Evolutionary conservation across 2,888 invertebrate species (phyloP).

Genomic region (Mythimna loreyi): DNA sequence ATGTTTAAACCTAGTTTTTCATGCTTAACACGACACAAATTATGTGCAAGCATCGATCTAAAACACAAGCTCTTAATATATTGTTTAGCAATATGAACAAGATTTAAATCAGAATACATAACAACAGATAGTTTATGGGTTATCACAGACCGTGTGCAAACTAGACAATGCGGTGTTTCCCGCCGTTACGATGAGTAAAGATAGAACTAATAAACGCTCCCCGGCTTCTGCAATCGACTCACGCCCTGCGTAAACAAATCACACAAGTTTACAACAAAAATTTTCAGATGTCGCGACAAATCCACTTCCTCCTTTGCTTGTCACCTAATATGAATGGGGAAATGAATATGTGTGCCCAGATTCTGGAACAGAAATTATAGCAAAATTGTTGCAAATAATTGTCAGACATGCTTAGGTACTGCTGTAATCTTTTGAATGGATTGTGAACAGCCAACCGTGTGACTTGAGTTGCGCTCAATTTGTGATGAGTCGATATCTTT

Average conservation of each 20-base stretch:
- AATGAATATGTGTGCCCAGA: neutral
- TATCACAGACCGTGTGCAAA: slow-evolving; percentile 22
- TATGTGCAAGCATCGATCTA: neutral
- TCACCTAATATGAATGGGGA: neutral
- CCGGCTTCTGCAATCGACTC: slow-evolving; percentile 1
- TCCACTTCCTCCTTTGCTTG: slow-evolving; percentile 18
- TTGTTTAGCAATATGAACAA: neutral
- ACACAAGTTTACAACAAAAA: slow-evolving; percentile 16
- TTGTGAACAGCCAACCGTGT: neutral
- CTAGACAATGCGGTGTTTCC: slow-evolving; percentile 11
- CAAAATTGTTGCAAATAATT: neutral
- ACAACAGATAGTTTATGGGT: slow-evolving; percentile 14
- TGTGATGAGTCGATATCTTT: neutral
- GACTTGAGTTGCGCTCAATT: neutral
- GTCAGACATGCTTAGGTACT: neutral
- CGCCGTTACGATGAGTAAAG: slow-evolving; percentile 5
- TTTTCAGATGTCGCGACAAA: slow-evolving; percentile 6
- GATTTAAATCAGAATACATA: slow-evolving; percentile 7
- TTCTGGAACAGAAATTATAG: neutral
- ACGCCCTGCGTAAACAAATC: neutral
- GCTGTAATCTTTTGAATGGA: neutral
- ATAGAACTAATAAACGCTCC: slow-evolving; percentile 17
- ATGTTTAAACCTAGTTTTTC: neutral
- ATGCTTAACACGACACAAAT: slow-evolving; percentile 2
- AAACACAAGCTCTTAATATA: neutral